Percentiles rank a stretch among this genome's conserved stretches.
phyloP scores from a whole-genome alignment of 2,113 vertebrate genomes.

The Euleptes europaea region DNA sequence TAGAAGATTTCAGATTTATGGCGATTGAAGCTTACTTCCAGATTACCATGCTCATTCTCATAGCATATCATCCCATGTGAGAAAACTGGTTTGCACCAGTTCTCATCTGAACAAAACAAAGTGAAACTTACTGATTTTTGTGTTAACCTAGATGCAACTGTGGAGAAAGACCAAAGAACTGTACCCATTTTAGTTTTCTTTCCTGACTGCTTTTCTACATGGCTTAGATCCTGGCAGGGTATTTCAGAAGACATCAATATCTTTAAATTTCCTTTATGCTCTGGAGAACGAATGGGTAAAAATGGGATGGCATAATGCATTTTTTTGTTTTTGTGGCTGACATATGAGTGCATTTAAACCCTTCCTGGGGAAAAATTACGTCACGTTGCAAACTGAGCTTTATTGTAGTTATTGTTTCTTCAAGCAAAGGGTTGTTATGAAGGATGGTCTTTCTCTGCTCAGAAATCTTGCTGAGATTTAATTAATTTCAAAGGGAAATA shows the following conservation, averaged over 20 bases:
- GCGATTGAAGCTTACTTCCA: not conserved
- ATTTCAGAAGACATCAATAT: conserved; percentile 63
- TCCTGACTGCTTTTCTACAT: conserved; percentile 72
- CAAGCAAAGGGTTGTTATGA: conserved; percentile 23
- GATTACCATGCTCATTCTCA: too few relatives aligned
- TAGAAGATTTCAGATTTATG: too few relatives aligned
- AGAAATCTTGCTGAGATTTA: conserved; percentile 21
- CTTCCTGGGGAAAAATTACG: not conserved
- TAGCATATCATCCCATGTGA: not conserved
- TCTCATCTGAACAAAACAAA: conserved; percentile 68
- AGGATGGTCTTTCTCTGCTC: conserved; percentile 7
- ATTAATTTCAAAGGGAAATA: not conserved
- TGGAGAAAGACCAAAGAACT: conserved; percentile 83
- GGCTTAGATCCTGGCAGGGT: conserved; percentile 74
- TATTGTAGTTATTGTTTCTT: conserved; percentile 10
- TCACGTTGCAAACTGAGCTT: not conserved
- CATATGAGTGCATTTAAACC: fast-evolving
- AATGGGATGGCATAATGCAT: fast-evolving
- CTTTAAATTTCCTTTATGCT: conserved; percentile 63
- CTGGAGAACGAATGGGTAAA: conserved; percentile 51
- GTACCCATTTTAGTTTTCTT: conserved; percentile 71
- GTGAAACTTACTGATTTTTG: conserved; percentile 68
- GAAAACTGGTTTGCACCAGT: conserved; percentile 67
- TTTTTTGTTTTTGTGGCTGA: not conserved
- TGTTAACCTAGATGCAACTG: conserved; percentile 74